Conservation (phyloP, 2,797 vertebrate genomes). For the Channallabes apus region DNA sequence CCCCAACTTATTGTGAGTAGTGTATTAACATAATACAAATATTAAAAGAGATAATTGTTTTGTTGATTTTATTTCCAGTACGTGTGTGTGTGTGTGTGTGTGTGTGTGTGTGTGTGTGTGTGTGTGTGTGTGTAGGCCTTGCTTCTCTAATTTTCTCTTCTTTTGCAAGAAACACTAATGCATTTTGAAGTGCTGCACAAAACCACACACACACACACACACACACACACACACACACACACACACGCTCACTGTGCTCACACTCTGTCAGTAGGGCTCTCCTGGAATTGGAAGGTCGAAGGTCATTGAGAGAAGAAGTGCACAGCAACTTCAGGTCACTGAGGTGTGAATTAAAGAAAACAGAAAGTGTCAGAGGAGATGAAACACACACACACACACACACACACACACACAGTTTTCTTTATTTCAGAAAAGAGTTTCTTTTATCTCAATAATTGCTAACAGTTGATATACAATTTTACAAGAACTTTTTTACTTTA, state of each 20-base stretch:
- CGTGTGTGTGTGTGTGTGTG: not conserved
- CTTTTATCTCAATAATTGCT: not conserved
- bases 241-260: not conserved
- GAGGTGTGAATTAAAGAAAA: conserved; percentile 18
- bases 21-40: not conserved
- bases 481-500: not conserved
- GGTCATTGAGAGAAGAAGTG: not conserved
- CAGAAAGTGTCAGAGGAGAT: conserved; percentile 7
- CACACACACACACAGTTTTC: no score
- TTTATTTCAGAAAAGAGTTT: no score
- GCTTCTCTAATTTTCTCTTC: not conserved
- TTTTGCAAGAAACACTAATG: not conserved
- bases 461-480: not conserved
- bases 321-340: not conserved
- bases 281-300: conserved; percentile 15
- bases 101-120: not conserved
- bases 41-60: not conserved
- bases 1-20: no score
- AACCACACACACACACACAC: not conserved
- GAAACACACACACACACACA: not conserved
- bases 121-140: not conserved
- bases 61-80: not conserved
- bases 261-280: not conserved
- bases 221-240: not conserved
- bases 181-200: not conserved